Conservation (phyloP, 2,113 vertebrate genomes). For the Laticauda colubrina region DNA sequence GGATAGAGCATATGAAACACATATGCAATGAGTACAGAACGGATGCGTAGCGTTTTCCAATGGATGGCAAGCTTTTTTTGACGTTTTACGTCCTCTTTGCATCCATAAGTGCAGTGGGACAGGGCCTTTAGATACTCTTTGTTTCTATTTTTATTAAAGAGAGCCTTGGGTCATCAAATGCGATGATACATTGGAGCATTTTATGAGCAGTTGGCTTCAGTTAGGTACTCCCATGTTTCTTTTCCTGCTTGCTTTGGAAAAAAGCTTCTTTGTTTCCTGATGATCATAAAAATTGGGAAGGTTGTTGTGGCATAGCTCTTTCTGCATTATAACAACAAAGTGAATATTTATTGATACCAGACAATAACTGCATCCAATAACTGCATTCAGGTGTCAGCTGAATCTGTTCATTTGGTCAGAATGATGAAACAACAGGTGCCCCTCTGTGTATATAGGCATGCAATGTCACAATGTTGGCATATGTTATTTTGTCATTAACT, state of each 20-base stretch:
- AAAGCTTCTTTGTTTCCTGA: constrained; percentile 6
- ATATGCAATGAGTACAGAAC: too few relatives aligned
- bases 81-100: too few relatives aligned
- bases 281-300: not conserved
- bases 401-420: not conserved
- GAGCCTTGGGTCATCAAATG: not conserved
- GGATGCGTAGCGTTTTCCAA: too few relatives aligned
- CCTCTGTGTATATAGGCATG: not conserved
- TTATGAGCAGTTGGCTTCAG: not conserved
- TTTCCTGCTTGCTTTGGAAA: not conserved
- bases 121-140: not conserved
- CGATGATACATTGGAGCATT: not conserved
- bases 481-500: not conserved
- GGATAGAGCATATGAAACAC: too few relatives aligned
- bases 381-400: not conserved
- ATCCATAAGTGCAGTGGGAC: too few relatives aligned
- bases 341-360: constrained; percentile 3
- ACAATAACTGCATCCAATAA: not conserved
- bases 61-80: too few relatives aligned
- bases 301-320: not conserved
- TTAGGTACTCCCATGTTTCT: not conserved
- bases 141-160: not conserved
- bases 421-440: not conserved
- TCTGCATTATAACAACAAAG: constrained; percentile 13
- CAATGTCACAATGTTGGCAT: not conserved